Evolutionary conservation across 2,888 invertebrate species (phyloP).

Genomic region (Argyresthia albistria): DNA sequence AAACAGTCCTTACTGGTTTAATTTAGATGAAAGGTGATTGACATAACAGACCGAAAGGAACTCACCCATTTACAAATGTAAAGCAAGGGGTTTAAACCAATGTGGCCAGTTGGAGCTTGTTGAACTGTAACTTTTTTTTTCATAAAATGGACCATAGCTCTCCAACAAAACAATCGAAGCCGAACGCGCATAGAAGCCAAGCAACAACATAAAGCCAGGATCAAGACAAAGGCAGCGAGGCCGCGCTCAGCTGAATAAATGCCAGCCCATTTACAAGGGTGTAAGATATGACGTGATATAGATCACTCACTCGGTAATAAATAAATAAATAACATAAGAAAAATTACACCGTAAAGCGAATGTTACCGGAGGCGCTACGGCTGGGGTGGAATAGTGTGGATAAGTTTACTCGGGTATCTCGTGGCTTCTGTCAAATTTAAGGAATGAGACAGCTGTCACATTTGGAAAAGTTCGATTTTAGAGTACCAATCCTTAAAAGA

Average conservation of each 20-base stretch:
- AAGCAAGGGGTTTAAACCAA: too few species aligned
- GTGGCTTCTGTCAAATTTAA: too few species aligned
- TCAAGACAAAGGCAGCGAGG: background rate
- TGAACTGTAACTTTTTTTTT: too few species aligned
- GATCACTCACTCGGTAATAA: slow-evolving; percentile 71
- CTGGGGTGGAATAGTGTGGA: slow-evolving; percentile 31
- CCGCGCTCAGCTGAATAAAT: slow-evolving; percentile 1
- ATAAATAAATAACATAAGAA: slow-evolving; percentile 73
- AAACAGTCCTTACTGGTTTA: too few species aligned
- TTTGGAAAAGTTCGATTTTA: too few species aligned
- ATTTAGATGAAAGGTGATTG: too few species aligned
- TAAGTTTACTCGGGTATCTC: slow-evolving; percentile 2
- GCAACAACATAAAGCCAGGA: background rate
- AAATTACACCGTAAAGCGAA: slow-evolving; percentile 72
- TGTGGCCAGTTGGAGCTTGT: too few species aligned
- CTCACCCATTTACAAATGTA: too few species aligned
- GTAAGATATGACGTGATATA: slow-evolving; percentile 72
- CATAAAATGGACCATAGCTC: too few species aligned
- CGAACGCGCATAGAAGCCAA: background rate
- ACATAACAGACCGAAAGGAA: too few species aligned
- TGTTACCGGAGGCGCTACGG: slow-evolving; percentile 64
- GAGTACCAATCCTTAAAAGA: too few species aligned
- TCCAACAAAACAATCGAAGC: background rate
- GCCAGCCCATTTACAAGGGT: slow-evolving; percentile 61
- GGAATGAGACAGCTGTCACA: too few species aligned